These are phyloP conservation scores for Corythaeola cristata DNA, from an alignment of 2,113 vertebrate species.

Conservation along the genomic window DNA sequence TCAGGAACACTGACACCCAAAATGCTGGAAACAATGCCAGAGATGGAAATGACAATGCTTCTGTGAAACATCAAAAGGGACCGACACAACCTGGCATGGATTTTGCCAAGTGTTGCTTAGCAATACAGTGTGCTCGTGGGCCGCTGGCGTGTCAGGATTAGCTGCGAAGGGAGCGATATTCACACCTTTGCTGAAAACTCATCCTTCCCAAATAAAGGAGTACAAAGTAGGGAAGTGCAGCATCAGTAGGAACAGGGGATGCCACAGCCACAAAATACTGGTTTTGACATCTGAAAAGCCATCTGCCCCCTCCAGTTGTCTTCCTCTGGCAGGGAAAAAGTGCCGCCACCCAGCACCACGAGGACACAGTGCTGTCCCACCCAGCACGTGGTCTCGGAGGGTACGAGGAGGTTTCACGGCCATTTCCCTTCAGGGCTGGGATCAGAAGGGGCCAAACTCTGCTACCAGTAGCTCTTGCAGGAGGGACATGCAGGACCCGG, in stretches of 20 bases:
- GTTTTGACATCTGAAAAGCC: neutral
- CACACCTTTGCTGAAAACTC: conserved; percentile 43
- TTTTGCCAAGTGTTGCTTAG: conserved; percentile 73
- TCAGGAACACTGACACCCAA: conserved; percentile 65
- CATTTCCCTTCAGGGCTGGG: neutral
- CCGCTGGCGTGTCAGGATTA: conserved; percentile 36
- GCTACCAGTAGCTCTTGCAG: neutral
- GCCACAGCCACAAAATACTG: neutral
- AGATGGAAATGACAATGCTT: conserved; percentile 61
- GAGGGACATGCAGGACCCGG: fast-evolving
- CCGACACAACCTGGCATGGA: conserved; percentile 45
- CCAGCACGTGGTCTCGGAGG: neutral
- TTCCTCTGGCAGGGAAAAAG: neutral
- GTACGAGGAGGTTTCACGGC: fast-evolving
- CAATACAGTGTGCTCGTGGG: conserved; percentile 38
- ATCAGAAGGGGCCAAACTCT: neutral
- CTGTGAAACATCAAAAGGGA: conserved; percentile 62
- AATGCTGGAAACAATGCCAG: conserved; percentile 70
- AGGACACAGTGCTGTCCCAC: neutral
- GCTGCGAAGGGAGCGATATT: conserved; percentile 37
- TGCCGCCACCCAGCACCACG: fast-evolving
- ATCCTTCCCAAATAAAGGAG: conserved; percentile 35
- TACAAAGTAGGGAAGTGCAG: conserved; percentile 4
- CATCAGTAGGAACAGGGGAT: neutral
- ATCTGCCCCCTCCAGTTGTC: neutral